Base-by-base conservation (phyloP, 2,113 vertebrate genomes). In the Seriola dumerili region DNA sequence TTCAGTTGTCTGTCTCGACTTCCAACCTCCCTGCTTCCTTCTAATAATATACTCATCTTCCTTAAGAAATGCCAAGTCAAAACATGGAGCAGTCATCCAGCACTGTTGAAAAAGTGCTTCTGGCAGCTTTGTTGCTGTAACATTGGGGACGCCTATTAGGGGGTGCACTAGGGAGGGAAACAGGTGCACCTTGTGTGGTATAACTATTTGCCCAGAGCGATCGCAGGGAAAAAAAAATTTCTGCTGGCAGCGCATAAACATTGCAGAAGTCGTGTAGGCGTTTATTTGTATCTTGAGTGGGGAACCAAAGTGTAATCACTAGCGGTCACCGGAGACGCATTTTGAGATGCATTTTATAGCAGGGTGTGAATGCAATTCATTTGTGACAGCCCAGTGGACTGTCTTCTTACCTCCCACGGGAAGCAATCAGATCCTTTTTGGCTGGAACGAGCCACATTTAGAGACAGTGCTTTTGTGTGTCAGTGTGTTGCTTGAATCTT, bases 231-330 rank as follows among this genome's bases (percentile, higher is more conserved):
- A 29, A 72, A 64, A 40, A 44, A 68, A 50, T 72, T 19, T 50
- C 38, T 73, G 83, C 71, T 78, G 86, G 76, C 84, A 46, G 46
- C 8, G 40, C 46, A 76, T 77, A 44, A 80, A 83, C 63, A 66
- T 70, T 50, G 75, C 66, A 76, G 70, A 86, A 86, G 78, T 74
- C 63, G 69, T 74, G 86, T 78, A 77, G 85, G 63, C 69, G 61
- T 91, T 85, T 83, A 81, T 89, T 92, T 88, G 78, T 83, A 66
- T 77, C 62, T 76, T 74, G 81, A 79, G 68, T 21, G 1, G 36
- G 52, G 34, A 82, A 62, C 66, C 50, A 76, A 76, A 87, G 70
- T 66, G 50, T 73, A 82, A 81, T 81, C 65, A 75, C 44, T 58
- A 64, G 38, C 21, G 32, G 85, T 81, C 84, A 75, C 85, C 57